Conservation (phyloP, 2,113 vertebrate species). For the Oreochromis aureus region DNA sequence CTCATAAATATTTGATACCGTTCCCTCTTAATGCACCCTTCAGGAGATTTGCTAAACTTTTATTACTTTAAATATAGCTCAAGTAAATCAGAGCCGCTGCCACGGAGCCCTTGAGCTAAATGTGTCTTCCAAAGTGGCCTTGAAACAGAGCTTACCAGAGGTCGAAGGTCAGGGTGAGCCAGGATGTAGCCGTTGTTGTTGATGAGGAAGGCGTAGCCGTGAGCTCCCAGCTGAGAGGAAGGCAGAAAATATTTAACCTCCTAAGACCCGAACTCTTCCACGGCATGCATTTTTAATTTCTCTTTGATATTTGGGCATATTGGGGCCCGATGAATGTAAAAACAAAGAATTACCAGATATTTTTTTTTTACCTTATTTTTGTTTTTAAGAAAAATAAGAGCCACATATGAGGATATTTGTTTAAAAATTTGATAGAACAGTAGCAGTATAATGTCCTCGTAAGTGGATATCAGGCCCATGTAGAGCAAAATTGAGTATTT, state of each 20-base stretch:
- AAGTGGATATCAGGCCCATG: too few relatives aligned
- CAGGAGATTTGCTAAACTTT: neutral
- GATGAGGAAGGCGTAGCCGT: conserved; percentile 93
- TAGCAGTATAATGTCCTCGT: too few relatives aligned
- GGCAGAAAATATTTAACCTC: neutral
- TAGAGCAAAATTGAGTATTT: too few relatives aligned
- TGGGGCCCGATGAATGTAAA: too few relatives aligned
- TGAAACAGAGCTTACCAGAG: conserved; percentile 76
- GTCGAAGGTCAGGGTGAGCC: conserved; percentile 91
- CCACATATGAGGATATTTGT: too few relatives aligned
- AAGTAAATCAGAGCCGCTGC: neutral
- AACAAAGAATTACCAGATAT: too few relatives aligned
- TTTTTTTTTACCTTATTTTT: too few relatives aligned
- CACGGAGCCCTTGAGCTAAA: neutral
- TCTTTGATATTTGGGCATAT: too few relatives aligned
- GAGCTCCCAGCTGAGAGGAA: conserved; percentile 82
- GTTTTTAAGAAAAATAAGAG: too few relatives aligned
- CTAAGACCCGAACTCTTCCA: too few relatives aligned
- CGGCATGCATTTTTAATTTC: too few relatives aligned
- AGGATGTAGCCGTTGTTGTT: conserved; percentile 97
- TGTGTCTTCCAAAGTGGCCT: neutral
- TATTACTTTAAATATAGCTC: neutral
- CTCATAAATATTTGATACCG: conserved; percentile 5
- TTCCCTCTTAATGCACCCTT: neutral
- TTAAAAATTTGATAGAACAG: too few relatives aligned